Evolutionary conservation across 2,888 invertebrate genomes (phyloP).

Genomic region (Phaedon cochleariae): DNA sequence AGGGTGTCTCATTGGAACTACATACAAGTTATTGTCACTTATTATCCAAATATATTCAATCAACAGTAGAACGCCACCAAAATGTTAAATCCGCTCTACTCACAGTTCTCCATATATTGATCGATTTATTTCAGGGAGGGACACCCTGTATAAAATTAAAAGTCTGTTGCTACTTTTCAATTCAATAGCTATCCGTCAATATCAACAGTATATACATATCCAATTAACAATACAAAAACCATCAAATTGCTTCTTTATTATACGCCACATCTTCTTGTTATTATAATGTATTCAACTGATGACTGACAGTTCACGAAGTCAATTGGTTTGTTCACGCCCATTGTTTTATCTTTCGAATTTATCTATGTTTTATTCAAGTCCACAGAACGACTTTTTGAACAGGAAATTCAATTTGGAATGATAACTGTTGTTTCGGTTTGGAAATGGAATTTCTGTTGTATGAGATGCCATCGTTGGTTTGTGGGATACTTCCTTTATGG

Average conservation of each 20-base stretch:
- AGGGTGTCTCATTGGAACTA: too few species aligned
- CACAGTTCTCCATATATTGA: too few species aligned
- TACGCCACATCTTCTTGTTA: conserved; percentile 26
- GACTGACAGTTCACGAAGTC: conserved; percentile 45
- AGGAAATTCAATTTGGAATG: conserved; percentile 30
- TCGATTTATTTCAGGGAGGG: too few species aligned
- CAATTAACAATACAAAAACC: conserved; percentile 18
- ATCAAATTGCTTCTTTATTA: conserved; percentile 16
- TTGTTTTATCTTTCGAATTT: conserved; percentile 41
- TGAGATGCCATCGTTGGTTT: conserved; percentile 14
- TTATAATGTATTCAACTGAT: conserved; percentile 43
- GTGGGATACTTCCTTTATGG: neutral
- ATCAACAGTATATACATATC: conserved; percentile 9
- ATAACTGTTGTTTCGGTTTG: conserved; percentile 23
- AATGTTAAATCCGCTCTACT: too few species aligned
- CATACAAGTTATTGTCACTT: too few species aligned
- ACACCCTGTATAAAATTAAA: too few species aligned
- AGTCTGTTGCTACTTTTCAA: too few species aligned
- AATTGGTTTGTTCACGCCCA: conserved; percentile 48
- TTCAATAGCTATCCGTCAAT: too few species aligned
- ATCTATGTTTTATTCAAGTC: conserved; percentile 35
- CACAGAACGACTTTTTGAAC: conserved; percentile 25
- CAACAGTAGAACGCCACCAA: too few species aligned
- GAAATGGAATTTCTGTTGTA: conserved; percentile 5
- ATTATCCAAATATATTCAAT: too few species aligned